Conservation (phyloP, 35 echinoderm and acorn worm species). For the Heliocidaris tuberculata region DNA sequence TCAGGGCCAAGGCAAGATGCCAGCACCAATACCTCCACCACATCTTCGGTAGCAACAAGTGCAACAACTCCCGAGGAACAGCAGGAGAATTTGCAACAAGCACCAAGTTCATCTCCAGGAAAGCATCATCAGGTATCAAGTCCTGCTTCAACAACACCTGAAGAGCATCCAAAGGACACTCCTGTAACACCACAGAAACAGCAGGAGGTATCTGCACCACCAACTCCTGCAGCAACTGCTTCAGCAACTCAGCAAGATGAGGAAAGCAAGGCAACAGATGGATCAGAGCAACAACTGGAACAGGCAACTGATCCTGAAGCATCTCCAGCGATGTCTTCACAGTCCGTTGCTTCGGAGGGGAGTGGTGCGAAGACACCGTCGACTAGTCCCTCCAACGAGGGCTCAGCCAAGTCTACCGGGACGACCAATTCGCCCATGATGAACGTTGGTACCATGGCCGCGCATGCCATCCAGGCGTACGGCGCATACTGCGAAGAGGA, state of each 20-base stretch:
- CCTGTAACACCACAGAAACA: not conserved
- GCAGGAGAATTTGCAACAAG: not conserved
- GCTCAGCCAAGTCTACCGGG: not conserved
- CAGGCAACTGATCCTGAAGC: not conserved
- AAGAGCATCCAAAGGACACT: not conserved
- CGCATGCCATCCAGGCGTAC: not conserved
- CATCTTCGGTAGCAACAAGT: not conserved
- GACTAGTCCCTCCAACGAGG: not conserved
- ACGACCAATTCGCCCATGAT: conserved; percentile 39
- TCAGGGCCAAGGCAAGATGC: conserved; percentile 8
- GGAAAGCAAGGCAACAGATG: not conserved
- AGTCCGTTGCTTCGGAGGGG: not conserved
- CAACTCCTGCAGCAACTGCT: not conserved
- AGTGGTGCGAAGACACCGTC: not conserved
- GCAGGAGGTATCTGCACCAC: not conserved
- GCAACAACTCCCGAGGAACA: not conserved
- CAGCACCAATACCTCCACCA: conserved; percentile 29
- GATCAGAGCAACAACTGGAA: not conserved
- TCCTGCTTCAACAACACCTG: not conserved
- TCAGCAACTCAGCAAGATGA: not conserved
- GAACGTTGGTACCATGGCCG: conserved; percentile 26
- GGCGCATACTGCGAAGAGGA: not conserved
- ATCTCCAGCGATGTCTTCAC: not conserved
- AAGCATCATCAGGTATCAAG: not conserved
- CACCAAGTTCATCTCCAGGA: not conserved